Percentiles rank a stretch among this genome's conserved stretches.
Evolutionary conservation across 1,140 invertebrate genomes (phyloP).

Genomic region (Melipona quadrifasciata): DNA sequence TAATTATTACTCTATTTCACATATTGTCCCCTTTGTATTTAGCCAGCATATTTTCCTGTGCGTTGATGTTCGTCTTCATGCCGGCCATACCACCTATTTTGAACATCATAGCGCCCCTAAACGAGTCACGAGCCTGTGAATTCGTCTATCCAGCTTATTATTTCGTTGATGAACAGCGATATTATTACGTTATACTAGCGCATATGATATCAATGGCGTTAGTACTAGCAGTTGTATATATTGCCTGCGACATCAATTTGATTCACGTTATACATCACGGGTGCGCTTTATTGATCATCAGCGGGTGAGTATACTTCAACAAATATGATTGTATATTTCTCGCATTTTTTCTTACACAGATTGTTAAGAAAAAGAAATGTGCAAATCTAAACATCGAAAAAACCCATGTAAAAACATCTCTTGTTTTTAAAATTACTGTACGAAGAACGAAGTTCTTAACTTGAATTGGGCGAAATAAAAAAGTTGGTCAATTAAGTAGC

Average conservation of each 20-base stretch:
- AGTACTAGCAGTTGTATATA: background rate
- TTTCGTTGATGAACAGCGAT: background rate
- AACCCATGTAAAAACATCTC: background rate
- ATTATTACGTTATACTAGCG: background rate
- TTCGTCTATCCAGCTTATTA: constrained; percentile 4
- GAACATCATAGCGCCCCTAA: background rate
- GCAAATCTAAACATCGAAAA: background rate
- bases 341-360: too few species aligned
- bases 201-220: background rate
- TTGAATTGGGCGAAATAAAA: background rate
- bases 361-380: too few species aligned
- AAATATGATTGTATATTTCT: too few species aligned
- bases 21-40: background rate
- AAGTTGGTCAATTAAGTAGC: background rate
- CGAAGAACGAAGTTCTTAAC: too few species aligned
- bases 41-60: background rate
- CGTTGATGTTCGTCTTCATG: background rate
- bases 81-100: background rate
- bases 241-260: background rate
- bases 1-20: background rate
- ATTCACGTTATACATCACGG: background rate
- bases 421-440: too few species aligned
- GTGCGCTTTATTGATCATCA: background rate
- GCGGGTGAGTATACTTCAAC: background rate
- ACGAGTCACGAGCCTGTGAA: background rate